Evolutionary conservation across 2,797 vertebrate species (phyloP).

Genomic region (Phoeniculus purpureus): DNA sequence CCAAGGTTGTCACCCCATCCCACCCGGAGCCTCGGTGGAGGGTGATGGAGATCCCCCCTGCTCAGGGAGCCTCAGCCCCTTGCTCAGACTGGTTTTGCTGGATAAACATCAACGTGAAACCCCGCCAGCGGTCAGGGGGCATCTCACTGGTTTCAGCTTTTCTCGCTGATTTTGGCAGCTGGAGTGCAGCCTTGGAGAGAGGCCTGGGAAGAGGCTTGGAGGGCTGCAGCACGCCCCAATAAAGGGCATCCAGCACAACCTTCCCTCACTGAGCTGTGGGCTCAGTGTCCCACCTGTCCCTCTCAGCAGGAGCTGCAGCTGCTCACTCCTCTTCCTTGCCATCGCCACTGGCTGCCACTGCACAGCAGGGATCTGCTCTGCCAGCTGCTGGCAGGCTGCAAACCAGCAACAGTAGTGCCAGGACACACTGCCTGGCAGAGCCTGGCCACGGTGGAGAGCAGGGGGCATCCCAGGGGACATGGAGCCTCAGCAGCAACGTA

Average conservation of each 20-base stretch:
- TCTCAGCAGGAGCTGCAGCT: neutral
- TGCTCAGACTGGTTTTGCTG: neutral
- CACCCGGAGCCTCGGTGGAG: neutral
- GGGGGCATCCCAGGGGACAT: rapidly evolving
- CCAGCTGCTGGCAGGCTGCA: rapidly evolving
- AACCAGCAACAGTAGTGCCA: neutral
- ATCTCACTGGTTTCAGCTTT: neutral
- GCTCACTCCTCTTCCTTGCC: neutral
- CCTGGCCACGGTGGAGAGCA: neutral
- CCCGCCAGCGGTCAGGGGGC: neutral
- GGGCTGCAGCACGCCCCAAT: neutral
- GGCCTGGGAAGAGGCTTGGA: neutral
- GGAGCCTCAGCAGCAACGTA: rapidly evolving
- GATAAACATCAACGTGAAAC: neutral
- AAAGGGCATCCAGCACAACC: rapidly evolving
- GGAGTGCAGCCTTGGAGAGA: neutral
- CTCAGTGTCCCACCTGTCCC: rapidly evolving
- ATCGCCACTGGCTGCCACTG: rapidly evolving
- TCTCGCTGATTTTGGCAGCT: neutral
- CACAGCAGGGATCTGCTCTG: neutral
- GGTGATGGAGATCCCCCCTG: neutral
- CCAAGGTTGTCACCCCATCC: rapidly evolving
- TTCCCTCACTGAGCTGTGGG: neutral
- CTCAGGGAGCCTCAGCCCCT: neutral
- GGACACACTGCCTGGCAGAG: neutral